Base-by-base conservation (phyloP, 2,888 invertebrate species). In the Balanococcus diminutus region DNA sequence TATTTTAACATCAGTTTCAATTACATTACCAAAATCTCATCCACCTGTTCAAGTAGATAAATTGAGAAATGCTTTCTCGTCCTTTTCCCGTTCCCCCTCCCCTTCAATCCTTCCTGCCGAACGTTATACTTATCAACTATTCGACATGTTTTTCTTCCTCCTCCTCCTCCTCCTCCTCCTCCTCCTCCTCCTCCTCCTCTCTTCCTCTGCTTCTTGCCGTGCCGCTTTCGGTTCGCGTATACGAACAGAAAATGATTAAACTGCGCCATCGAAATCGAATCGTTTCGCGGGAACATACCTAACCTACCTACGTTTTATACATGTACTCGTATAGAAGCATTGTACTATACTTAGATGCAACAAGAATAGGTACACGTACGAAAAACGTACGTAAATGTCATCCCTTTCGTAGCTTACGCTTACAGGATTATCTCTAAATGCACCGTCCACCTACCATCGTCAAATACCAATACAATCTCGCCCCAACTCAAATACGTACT, bases 1-100 rank as follows among this genome's bases (percentile, higher is more conserved):
- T 61, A 61, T 61, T 61, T 61, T 61, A 61, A 61, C 61, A 61
- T 61, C 61, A 61, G 25, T 61, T 61, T 61, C 61, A 61, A 61
- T 61, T 61, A 61, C 61, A 25, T 61, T 61, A 61, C 61, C 46
- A 25, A 61, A 61, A 25, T 61, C 61, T 61, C 61, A 61, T 61
- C 22, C 61, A 61, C 61, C 61, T 61, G 61, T 61, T 61, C 61
- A 11, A 61, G 61, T 61, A 61, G 61, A 61, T 61, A 61, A 61
- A 61, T 61, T 61, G 61, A 61, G 61, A 61, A 61, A 61, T 61
- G 61, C 61, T 61, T 61, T 61, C 19, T 56, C 56, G 19, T n/a
- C 56, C 56, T 9, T 19, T 56, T 56, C n/a, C 56, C 19, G 19
- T 56, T 56, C n/a, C 46, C 42, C 16, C 46, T 16, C 2, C n/a